A percentile compares a stretch with the other conserved stretches of the same genome.
phyloP scores from a whole-genome alignment of 2,888 invertebrate genomes.

The Drosophila pseudotalamancana region DNA sequence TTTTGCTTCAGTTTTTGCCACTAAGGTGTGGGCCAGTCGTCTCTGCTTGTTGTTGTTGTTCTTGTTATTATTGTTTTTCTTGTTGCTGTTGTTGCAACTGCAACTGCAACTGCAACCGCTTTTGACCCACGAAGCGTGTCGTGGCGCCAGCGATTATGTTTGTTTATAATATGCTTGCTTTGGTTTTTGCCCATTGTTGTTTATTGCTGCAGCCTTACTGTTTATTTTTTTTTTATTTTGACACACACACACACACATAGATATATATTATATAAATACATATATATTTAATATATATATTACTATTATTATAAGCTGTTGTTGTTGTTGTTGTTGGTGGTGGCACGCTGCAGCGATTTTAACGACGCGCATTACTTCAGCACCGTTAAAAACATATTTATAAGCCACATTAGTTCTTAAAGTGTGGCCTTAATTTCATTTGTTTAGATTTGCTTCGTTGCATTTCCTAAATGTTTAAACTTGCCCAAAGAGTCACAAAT shows the following conservation, averaged over 20 bases:
- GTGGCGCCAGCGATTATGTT: constrained; percentile 80
- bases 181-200: constrained; percentile 47
- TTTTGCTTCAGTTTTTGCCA: constrained; percentile 21
- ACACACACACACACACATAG: no score
- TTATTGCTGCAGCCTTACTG: constrained; percentile 52
- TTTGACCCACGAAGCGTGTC: constrained; percentile 79
- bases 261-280: constrained; percentile 11
- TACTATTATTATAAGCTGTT: constrained; percentile 19
- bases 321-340: constrained; percentile 24
- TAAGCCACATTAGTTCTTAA: constrained; percentile 78
- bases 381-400: constrained; percentile 77
- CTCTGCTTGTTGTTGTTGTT: constrained; percentile 20
- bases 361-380: constrained; percentile 75
- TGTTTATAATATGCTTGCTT: constrained; percentile 73
- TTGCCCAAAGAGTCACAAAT: background rate
- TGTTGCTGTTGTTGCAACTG: constrained; percentile 18
- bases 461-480: constrained; percentile 23
- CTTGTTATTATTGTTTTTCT: no score
- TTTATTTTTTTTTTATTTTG: constrained; percentile 18
- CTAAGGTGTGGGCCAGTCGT: constrained; percentile 44
- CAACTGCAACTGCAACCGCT: constrained; percentile 77
- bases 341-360: constrained; percentile 76
- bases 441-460: constrained; percentile 64
- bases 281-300: constrained; percentile 2
- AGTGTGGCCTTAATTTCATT: constrained; percentile 78